Evolutionary conservation across 2,113 vertebrate species (phyloP).

Genomic region (Vireo altiloquus): DNA sequence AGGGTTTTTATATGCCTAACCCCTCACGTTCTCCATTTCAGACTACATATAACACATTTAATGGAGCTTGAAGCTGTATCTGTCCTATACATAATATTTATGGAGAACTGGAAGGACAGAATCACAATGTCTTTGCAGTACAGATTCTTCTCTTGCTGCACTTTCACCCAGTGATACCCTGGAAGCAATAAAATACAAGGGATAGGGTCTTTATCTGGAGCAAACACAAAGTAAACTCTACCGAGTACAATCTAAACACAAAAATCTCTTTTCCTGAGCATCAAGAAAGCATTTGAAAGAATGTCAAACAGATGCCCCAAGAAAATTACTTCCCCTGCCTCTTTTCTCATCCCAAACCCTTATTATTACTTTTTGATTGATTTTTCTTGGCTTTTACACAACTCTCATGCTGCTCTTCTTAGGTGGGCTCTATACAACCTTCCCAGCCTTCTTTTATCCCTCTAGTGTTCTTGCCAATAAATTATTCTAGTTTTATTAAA

Average conservation of each 20-base stretch:
- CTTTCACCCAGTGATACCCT: not conserved
- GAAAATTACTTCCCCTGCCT: constrained; percentile 5
- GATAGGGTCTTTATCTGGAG: not conserved
- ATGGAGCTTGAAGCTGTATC: not conserved
- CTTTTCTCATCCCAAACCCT: constrained; percentile 8
- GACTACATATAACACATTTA: not conserved
- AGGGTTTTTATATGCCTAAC: not conserved
- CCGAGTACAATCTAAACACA: not conserved
- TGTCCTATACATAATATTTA: not conserved
- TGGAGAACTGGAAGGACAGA: not conserved
- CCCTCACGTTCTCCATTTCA: not conserved
- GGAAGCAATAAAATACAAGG: not conserved
- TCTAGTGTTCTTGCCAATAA: not conserved
- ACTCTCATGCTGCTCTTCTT: constrained; percentile 15
- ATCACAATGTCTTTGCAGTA: not conserved
- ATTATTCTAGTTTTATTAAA: constrained; percentile 22
- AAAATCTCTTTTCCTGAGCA: not conserved
- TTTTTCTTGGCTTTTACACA: constrained; percentile 30
- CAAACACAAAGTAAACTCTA: not conserved
- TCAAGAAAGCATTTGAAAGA: constrained; percentile 10
- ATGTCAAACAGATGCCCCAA: not conserved
- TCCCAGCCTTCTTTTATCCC: constrained; percentile 16
- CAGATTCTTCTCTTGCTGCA: not conserved
- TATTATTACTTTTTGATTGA: constrained; percentile 42
- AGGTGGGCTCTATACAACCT: constrained; percentile 35